These are phyloP conservation scores for Danaus plexippus DNA, from an alignment of 1,140 invertebrate genomes.

Conservation along the genomic window DNA sequence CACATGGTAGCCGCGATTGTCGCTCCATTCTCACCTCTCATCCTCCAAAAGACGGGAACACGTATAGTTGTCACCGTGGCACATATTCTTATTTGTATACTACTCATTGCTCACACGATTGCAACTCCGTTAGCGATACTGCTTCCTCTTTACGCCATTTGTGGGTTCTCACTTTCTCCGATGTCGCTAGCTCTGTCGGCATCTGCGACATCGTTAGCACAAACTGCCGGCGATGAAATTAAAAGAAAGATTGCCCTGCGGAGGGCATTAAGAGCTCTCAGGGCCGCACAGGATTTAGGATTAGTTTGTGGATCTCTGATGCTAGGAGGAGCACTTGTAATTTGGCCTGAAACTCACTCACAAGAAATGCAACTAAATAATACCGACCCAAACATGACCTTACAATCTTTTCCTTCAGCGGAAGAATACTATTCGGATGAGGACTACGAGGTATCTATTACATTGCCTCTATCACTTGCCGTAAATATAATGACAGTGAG, in stretches of 20 bases:
- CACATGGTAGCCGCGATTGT: conserved; percentile 74
- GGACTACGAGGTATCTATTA: conserved; percentile 48
- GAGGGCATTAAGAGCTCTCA: conserved; percentile 53
- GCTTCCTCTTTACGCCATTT: conserved; percentile 73
- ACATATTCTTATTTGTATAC: conserved; percentile 39
- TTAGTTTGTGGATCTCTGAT: conserved; percentile 64
- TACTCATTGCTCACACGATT: conserved; percentile 47
- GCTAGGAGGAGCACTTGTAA: conserved; percentile 47
- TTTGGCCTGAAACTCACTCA: conserved; percentile 50
- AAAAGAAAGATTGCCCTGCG: conserved; percentile 56
- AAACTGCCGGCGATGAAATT: conserved; percentile 58
- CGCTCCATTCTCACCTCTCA: conserved; percentile 75
- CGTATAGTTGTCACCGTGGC: conserved; percentile 40
- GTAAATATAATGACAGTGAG: background rate
- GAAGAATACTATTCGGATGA: conserved; percentile 55
- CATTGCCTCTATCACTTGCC: background rate
- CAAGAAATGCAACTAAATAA: conserved; percentile 22
- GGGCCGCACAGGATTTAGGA: conserved; percentile 75
- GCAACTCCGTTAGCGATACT: conserved; percentile 55
- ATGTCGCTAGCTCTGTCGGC: conserved; percentile 72
- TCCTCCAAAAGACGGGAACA: conserved; percentile 53
- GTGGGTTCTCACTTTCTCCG: conserved; percentile 74
- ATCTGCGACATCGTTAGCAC: conserved; percentile 60
- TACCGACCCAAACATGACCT: conserved; percentile 34
- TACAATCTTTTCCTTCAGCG: conserved; percentile 41